A percentile compares a stretch with the other conserved stretches of the same genome.
Conservation (phyloP, 2,113 vertebrate genomes). For the Numida meleagris region DNA sequence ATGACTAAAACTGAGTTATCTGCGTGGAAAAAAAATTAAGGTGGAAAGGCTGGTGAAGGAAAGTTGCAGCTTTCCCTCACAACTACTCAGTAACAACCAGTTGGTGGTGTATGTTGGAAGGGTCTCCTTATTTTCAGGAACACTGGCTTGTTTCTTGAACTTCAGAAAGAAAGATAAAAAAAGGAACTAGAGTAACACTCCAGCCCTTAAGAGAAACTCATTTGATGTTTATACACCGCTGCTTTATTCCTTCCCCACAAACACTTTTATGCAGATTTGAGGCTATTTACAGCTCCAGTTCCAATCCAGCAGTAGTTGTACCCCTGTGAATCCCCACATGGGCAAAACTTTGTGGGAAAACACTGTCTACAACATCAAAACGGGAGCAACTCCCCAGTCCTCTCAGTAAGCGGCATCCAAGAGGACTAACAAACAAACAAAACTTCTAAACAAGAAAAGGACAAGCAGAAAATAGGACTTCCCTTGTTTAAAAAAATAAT, state of each 20-base stretch:
- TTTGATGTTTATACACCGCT: accelerated
- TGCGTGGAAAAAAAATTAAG: not conserved
- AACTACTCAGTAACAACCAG: accelerated
- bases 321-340: accelerated
- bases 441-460: not conserved
- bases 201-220: not conserved
- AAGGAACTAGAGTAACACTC: not conserved
- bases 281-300: accelerated
- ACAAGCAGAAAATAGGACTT: accelerated
- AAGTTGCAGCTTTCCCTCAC: not conserved
- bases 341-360: not conserved
- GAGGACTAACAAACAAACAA: accelerated
- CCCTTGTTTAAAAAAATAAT: too few relatives aligned
- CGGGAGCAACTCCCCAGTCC: accelerated
- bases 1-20: not conserved
- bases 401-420: accelerated
- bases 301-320: accelerated
- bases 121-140: not conserved
- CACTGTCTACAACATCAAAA: accelerated
- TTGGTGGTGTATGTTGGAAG: accelerated
- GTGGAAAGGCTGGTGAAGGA: not conserved
- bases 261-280: not conserved
- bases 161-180: not conserved
- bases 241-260: not conserved
- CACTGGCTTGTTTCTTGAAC: not conserved